Evolutionary conservation across 1,140 invertebrate species (phyloP), one percentile per base, ranked within the genome.

Genomic region (Cotesia chilonis): DNA sequence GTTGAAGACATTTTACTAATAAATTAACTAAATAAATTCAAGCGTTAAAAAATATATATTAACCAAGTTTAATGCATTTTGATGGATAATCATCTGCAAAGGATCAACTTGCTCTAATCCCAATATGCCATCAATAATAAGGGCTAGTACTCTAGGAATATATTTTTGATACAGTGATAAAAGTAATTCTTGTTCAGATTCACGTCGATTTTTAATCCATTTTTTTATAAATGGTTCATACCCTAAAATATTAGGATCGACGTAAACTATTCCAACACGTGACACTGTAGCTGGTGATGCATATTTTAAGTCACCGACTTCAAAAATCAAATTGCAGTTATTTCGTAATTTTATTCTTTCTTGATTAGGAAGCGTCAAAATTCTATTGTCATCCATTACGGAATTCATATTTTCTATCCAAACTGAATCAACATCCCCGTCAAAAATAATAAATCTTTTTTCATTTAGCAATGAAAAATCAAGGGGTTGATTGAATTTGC

Each of bases 331-430:
- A 20, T 93, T 92, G 82, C 95, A 96, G 74, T 94, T 92, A 74
- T 92, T 91, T 79, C 92, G 90, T 20, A 97, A 86, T 57, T 94
- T 89, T 28, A 98, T 96, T 70, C 95, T 88, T 81, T 98, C 95
- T 65, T 95, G 95, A 85, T 97, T 97, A 0, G 94, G 94, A 72
- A 98, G 86, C 0, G 95, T 97, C 57, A 98, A 82, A 59, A 97
- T 83, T 82, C 93, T 94, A 81, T 97, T 97, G 83, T 98, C 95
- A 82, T 98, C 96, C 95, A 98, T 97, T 4, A 97, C 95, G 1
- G 95, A 96, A 86, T 97, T 97, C 95, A 97, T 96, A 84, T 97
- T 97, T 87, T 97, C 95, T 75, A 97, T 95, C 95, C 95, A 98
- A 4, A 96, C 86, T 5, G 95, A 92, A 88, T 97, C 96, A 3